A percentile compares a stretch with the other conserved stretches of the same genome.
Conservation (phyloP, 2,113 vertebrate genomes). For the Orthonyx spaldingii region DNA sequence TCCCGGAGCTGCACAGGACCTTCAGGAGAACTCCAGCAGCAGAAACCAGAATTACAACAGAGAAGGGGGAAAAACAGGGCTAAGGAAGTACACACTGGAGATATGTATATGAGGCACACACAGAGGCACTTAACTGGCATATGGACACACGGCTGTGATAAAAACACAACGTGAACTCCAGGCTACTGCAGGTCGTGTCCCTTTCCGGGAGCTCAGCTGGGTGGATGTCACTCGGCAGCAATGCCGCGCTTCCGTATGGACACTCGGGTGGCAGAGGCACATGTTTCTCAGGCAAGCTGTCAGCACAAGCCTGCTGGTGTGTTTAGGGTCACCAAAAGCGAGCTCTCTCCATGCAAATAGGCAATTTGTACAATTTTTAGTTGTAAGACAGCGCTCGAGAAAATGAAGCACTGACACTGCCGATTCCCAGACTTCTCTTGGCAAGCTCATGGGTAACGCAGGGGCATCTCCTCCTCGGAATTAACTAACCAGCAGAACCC, state of each 20-base stretch:
- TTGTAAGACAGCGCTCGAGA: rapidly evolving
- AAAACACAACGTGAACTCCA: background rate
- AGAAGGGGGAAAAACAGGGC: background rate
- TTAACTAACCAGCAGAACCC: background rate
- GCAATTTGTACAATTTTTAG: background rate
- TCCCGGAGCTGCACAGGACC: background rate
- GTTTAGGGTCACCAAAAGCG: background rate
- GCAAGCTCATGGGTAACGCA: background rate
- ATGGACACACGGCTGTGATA: background rate
- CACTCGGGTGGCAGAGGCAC: background rate
- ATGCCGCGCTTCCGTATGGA: rapidly evolving
- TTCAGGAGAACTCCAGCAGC: background rate
- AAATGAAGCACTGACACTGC: background rate
- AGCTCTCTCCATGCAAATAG: background rate
- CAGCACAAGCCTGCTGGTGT: background rate
- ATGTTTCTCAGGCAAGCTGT: background rate
- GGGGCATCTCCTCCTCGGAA: background rate
- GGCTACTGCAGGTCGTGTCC: background rate
- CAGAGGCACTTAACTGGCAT: background rate
- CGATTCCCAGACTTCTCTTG: background rate
- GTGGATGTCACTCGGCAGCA: background rate
- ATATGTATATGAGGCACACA: rapidly evolving
- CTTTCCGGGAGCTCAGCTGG: background rate
- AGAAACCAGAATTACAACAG: background rate
- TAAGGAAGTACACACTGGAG: background rate